These are phyloP conservation scores for Copsychus sechellarum DNA, from an alignment of 2,113 vertebrate species.

Conservation along the genomic window DNA sequence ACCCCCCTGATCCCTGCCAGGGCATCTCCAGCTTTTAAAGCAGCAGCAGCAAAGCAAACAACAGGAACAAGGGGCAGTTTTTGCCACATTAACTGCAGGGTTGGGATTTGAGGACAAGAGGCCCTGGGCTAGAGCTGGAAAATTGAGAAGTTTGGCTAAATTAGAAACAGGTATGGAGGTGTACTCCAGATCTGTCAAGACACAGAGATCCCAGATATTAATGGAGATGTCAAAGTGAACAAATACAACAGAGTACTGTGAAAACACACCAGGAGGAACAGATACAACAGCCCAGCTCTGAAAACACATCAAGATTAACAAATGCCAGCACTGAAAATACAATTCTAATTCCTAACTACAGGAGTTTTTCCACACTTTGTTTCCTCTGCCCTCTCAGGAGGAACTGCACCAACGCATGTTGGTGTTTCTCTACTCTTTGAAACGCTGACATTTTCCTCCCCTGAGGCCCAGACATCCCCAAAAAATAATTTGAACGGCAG, in stretches of 20 bases:
- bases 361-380: background rate
- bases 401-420: background rate
- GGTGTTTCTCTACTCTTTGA: background rate
- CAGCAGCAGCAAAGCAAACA: background rate
- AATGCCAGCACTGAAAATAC: background rate
- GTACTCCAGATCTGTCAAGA: background rate
- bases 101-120: background rate
- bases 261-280: background rate
- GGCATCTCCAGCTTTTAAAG: background rate
- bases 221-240: background rate
- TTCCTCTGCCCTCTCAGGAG: background rate
- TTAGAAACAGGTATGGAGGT: background rate
- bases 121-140: background rate
- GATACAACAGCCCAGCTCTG: background rate
- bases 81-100: background rate
- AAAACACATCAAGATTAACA: background rate
- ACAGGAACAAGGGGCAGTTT: background rate
- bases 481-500: background rate
- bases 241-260: background rate
- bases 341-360: background rate
- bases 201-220: background rate
- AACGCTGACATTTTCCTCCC: background rate
- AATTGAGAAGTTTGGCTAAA: background rate
- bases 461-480: background rate
- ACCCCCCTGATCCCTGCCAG: background rate